Conservation (phyloP, 2,888 invertebrate species). For the Germaria angustata region DNA sequence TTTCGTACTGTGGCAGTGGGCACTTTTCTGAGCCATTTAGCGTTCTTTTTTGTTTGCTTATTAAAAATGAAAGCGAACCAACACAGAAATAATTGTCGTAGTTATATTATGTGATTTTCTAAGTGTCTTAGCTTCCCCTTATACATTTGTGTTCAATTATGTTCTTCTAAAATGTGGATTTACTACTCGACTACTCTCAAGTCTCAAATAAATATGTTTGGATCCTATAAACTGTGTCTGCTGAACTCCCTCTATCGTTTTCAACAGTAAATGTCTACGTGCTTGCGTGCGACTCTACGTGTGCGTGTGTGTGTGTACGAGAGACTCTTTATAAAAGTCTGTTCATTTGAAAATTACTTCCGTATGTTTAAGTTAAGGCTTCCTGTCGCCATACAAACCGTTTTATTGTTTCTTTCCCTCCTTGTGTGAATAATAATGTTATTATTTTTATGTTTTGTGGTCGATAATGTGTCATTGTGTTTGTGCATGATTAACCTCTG, state of each 20-base stretch:
- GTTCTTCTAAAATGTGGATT: slow-evolving; percentile 16
- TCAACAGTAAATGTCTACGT: background rate
- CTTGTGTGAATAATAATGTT: slow-evolving; percentile 31
- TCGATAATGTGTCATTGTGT: slow-evolving; percentile 42
- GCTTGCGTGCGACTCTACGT: background rate
- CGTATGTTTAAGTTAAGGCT: slow-evolving; percentile 51
- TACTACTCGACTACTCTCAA: background rate
- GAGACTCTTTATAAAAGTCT: background rate
- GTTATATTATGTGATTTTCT: slow-evolving; percentile 50
- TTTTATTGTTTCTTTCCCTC: background rate
- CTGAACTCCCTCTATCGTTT: background rate
- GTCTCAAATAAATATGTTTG: background rate
- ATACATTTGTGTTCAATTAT: slow-evolving; percentile 18
- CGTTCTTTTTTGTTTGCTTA: background rate
- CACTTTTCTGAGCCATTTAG: slow-evolving; percentile 58
- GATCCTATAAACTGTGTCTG: background rate
- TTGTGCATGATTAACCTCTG: slow-evolving; percentile 46
- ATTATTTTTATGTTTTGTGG: slow-evolving; percentile 38
- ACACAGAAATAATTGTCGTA: slow-evolving; percentile 32
- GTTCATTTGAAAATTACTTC: slow-evolving; percentile 47
- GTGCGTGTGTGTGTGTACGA: background rate
- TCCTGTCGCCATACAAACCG: slow-evolving; percentile 32
- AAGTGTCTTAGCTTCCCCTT: slow-evolving; percentile 23
- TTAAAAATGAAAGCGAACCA: slow-evolving; percentile 27
- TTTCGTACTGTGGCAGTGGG: slow-evolving; percentile 63